Evolutionary conservation across 2,113 vertebrate species (phyloP).

Genomic region (Callaeas wilsoni): DNA sequence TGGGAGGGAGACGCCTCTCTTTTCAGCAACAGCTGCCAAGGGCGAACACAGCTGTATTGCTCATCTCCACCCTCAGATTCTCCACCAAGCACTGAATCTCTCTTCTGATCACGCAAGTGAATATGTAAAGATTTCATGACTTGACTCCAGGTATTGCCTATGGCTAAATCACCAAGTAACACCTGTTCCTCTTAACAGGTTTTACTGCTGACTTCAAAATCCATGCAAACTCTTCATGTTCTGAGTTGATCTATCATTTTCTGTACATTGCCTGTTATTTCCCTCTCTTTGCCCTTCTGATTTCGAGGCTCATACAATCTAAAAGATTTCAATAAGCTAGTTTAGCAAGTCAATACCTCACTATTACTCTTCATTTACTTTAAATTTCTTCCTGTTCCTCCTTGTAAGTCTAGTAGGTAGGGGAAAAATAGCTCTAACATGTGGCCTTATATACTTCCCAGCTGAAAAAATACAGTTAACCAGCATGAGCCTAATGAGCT

Average conservation of each 20-base stretch:
- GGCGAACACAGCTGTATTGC: neutral
- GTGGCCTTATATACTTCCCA: conserved; percentile 30
- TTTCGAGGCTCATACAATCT: neutral
- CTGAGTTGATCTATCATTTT: neutral
- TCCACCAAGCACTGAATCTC: neutral
- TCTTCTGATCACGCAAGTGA: neutral
- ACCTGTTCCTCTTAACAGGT: neutral
- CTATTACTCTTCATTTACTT: conserved; percentile 9
- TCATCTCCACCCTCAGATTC: neutral
- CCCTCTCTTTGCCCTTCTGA: neutral
- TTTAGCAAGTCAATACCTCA: neutral
- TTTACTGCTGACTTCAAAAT: neutral
- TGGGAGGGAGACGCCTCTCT: neutral
- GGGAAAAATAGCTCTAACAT: conserved; percentile 9
- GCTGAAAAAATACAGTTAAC: conserved; percentile 36
- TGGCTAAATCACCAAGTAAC: neutral
- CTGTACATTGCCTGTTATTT: neutral
- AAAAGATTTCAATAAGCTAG: neutral
- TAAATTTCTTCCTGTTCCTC: conserved; percentile 34
- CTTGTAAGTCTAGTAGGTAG: neutral
- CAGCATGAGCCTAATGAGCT: conserved; percentile 33
- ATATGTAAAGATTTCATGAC: neutral
- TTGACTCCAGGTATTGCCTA: neutral
- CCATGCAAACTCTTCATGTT: neutral
- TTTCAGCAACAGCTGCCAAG: neutral